Evolutionary conservation across 2,888 invertebrate genomes (phyloP), one percentile per base, ranked within the genome.

Genomic region (Leptinotarsa rubiginosa): DNA sequence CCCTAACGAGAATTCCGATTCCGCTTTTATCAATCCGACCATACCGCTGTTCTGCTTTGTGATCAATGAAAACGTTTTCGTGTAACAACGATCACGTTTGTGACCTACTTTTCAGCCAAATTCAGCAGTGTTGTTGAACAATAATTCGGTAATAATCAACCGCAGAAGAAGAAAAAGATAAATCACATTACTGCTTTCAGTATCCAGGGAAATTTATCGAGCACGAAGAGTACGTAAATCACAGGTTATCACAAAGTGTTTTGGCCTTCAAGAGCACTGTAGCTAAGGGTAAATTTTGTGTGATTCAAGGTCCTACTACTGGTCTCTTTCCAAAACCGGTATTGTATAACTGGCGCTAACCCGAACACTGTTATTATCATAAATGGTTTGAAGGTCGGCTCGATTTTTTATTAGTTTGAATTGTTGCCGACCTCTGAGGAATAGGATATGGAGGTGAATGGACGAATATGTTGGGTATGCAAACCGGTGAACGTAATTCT

Each of bases 91-190:
- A 64, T 75, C 75, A 67, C 67, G 70, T 69, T 73, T 68, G 31
- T 70, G 75, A 75, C 75, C 73, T 62, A 75, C 72, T 67, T 75
- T 50, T 56, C 67, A 59, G 41, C 47, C 47, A 62, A 67, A 65
- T 73, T 47, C 52, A 64, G 52, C 64, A 20, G 31, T 64, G 64
- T 64, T 52, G 49, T 52, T 73, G 73, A 73, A 68, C 64, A 73
- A 73, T 73, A 73, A 73, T 73, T 73, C 73, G 73, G 62, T 73
- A 64, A 73, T 73, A 68, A 69, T 65, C 47, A 41, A 73, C 70
- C 70, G 70, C 64, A 52, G 49, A 73, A 59, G 66, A 65, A 65
- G 56, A 64, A 52, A 72, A 72, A 67, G 72, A 72, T 68, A 72
- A 72, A 69, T 73, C 69, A 73, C 64, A 59, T 64, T 64, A 62